phyloP scores from a whole-genome alignment of 2,797 vertebrate species.

The Sebastes jordani region DNA sequence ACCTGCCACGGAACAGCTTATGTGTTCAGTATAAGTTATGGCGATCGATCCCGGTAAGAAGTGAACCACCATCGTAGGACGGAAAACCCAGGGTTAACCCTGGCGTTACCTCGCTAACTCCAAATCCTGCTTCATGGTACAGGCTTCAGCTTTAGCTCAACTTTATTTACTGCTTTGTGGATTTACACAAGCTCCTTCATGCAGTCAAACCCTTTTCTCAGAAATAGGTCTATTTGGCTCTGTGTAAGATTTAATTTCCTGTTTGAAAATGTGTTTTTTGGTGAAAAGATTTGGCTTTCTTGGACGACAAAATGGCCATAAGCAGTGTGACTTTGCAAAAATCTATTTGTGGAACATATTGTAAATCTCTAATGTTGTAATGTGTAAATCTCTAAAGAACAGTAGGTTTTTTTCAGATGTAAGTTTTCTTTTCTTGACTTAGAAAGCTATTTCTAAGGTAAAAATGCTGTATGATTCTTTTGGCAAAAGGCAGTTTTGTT shows the following conservation, averaged over 20 bases:
- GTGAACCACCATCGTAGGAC: no score
- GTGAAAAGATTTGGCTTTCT: not conserved
- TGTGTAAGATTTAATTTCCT: not conserved
- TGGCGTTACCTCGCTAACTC: no score
- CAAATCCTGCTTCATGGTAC: no score
- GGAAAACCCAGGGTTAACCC: no score
- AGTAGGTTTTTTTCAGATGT: not conserved
- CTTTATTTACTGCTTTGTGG: not conserved
- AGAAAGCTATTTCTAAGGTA: not conserved
- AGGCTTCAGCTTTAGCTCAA: not conserved
- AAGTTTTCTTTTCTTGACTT: not conserved
- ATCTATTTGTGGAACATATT: no score
- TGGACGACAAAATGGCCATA: not conserved
- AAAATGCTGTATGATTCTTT: not conserved
- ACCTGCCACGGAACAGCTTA: no score
- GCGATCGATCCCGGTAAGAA: no score
- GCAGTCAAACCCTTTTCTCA: not conserved
- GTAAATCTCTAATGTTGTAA: no score
- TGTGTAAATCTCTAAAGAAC: no score
- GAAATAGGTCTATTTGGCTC: not conserved
- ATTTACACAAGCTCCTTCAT: not conserved
- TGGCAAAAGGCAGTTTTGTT: not conserved
- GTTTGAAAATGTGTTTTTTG: not conserved
- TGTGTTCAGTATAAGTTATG: no score
- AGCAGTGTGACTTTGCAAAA: no score